Percentiles rank a stretch among this genome's conserved stretches.
Conservation (phyloP, 2,113 vertebrate species). For the Myotis lucifugus region DNA sequence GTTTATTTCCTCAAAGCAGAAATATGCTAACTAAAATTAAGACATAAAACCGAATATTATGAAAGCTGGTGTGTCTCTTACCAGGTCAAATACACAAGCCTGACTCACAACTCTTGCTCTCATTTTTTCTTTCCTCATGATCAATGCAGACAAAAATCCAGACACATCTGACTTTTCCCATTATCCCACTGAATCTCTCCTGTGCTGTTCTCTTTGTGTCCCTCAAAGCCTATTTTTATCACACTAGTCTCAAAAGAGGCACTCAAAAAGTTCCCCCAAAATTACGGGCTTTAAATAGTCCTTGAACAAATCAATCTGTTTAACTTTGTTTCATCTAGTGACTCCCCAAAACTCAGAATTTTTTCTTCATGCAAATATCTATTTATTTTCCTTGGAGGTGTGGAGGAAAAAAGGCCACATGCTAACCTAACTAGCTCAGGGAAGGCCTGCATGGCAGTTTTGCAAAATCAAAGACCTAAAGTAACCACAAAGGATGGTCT, state of each 20-base stretch:
- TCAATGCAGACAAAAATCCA: background rate
- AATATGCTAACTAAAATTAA: background rate
- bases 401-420: too few relatives aligned
- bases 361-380: constrained; percentile 16
- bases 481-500: too few relatives aligned
- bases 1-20: background rate
- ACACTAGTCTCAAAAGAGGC: background rate
- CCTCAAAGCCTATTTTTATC: background rate
- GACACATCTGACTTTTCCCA: background rate
- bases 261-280: background rate
- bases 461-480: too few relatives aligned
- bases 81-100: background rate
- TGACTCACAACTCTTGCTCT: background rate
- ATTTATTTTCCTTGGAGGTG: background rate
- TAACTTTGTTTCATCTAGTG: background rate
- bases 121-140: background rate
- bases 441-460: too few relatives aligned
- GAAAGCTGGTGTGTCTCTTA: background rate
- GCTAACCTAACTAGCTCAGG: too few relatives aligned
- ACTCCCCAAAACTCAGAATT: background rate
- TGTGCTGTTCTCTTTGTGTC: background rate
- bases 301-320: background rate
- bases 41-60: background rate
- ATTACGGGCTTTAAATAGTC: background rate
- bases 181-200: background rate